phyloP scores from a whole-genome alignment of 53 echinoderm and acorn worm genomes.

The Pentamera pediparva region DNA sequence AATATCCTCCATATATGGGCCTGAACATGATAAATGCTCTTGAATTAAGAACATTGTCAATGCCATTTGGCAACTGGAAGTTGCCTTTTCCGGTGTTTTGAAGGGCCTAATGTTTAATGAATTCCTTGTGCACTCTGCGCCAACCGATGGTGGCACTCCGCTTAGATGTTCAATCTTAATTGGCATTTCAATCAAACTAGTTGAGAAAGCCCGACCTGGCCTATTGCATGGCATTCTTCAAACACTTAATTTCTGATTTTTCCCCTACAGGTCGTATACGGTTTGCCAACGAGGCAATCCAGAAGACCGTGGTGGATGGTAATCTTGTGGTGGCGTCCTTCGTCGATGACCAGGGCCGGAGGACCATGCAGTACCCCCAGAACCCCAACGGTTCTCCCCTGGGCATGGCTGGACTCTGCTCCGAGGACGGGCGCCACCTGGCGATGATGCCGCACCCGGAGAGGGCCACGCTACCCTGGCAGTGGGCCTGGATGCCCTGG shows the following conservation, averaged over 20 bases:
- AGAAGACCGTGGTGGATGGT: constrained; percentile 35
- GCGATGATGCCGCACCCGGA: constrained; percentile 99
- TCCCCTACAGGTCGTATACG: constrained; percentile 68
- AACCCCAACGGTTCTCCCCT: constrained; percentile 93
- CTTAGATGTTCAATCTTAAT: too few relatives aligned
- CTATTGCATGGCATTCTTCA: too few relatives aligned
- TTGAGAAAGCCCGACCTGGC: too few relatives aligned
- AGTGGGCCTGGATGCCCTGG: constrained; percentile 96
- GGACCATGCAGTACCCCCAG: constrained; percentile 86
- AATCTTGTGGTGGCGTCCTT: constrained; percentile 61
- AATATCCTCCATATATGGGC: too few relatives aligned
- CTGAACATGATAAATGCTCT: too few relatives aligned
- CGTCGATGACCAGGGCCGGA: constrained; percentile 70
- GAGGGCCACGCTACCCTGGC: constrained; percentile 82
- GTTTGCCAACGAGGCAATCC: constrained; percentile 64
- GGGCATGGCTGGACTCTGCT: constrained; percentile 88
- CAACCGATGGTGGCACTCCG: too few relatives aligned
- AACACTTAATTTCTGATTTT: neutral
- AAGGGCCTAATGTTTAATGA: too few relatives aligned
- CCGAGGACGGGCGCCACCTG: constrained; percentile 82
- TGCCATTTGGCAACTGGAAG: too few relatives aligned
- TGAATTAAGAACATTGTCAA: too few relatives aligned
- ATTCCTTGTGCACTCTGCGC: too few relatives aligned
- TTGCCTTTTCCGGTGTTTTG: too few relatives aligned
- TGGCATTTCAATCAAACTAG: too few relatives aligned